phyloP scores from a whole-genome alignment of 2,797 vertebrate species.

The Sus cebifrons region DNA sequence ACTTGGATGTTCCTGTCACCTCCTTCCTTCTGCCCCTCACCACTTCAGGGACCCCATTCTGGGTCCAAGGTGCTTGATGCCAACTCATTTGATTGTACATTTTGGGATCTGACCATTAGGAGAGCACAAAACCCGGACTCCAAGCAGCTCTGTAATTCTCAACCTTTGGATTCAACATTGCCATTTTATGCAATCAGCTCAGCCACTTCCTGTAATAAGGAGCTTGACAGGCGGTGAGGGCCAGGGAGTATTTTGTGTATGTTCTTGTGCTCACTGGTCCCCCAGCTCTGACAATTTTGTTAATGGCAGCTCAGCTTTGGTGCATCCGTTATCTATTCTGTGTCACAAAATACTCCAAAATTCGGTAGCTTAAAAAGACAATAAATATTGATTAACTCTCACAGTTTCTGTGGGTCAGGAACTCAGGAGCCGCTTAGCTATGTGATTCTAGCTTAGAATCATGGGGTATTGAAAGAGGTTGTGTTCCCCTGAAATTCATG shows the following conservation, averaged over 20 bases:
- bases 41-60: neutral
- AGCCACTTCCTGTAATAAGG: neutral
- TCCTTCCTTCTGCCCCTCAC: neutral
- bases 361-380: neutral
- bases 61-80: neutral
- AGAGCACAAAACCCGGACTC: neutral
- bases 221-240: neutral
- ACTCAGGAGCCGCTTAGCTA: neutral
- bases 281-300: neutral
- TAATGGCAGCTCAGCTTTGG: neutral
- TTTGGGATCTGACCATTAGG: neutral
- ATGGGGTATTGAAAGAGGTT: neutral
- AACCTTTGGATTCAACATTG: neutral
- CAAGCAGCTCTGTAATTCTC: neutral
- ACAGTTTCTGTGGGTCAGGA: neutral
- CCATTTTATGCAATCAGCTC: neutral
- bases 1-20: neutral
- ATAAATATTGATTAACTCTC: neutral
- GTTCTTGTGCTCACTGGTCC: neutral
- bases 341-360: neutral
- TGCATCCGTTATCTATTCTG: neutral
- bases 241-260: neutral
- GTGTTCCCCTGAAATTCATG: neutral
- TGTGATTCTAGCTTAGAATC: neutral
- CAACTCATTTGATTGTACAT: conserved; percentile 1